Evolutionary conservation across 2,888 invertebrate genomes (phyloP).

Genomic region (Ochlodes sylvanus): DNA sequence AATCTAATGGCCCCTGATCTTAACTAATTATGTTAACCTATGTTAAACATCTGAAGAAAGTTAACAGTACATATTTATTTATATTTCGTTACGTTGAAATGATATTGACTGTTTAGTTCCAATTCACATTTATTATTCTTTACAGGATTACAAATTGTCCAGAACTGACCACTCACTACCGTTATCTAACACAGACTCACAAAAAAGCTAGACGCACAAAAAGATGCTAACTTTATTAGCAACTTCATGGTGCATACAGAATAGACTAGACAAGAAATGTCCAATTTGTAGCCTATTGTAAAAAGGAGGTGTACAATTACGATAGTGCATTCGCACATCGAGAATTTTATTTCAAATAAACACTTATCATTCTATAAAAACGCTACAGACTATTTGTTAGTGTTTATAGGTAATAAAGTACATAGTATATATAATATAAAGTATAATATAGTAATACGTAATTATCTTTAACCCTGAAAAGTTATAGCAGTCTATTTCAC

Average conservation of each 20-base stretch:
- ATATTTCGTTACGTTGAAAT: too few relatives aligned
- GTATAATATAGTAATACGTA: too few relatives aligned
- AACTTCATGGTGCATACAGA: constrained; percentile 14
- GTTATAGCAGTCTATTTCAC: neutral
- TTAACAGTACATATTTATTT: too few relatives aligned
- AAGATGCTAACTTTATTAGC: constrained; percentile 29
- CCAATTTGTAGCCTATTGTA: constrained; percentile 13
- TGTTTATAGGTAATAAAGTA: neutral
- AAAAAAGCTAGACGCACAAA: constrained; percentile 28
- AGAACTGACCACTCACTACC: constrained; percentile 18
- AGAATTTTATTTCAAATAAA: neutral
- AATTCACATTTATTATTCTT: neutral
- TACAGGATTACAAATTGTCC: constrained; percentile 5
- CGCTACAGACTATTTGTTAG: neutral
- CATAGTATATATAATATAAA: neutral
- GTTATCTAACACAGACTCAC: constrained; percentile 22
- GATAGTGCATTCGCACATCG: constrained; percentile 18
- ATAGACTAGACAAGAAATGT: constrained; percentile 21
- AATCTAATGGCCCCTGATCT: too few relatives aligned
- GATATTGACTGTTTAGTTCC: neutral
- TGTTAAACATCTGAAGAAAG: too few relatives aligned
- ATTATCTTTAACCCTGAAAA: too few relatives aligned
- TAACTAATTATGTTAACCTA: too few relatives aligned
- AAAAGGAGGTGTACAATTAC: constrained; percentile 21
- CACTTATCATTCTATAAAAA: neutral